Evolutionary conservation across 2,888 invertebrate genomes (phyloP).

Genomic region (Dastarcus helophoroides): DNA sequence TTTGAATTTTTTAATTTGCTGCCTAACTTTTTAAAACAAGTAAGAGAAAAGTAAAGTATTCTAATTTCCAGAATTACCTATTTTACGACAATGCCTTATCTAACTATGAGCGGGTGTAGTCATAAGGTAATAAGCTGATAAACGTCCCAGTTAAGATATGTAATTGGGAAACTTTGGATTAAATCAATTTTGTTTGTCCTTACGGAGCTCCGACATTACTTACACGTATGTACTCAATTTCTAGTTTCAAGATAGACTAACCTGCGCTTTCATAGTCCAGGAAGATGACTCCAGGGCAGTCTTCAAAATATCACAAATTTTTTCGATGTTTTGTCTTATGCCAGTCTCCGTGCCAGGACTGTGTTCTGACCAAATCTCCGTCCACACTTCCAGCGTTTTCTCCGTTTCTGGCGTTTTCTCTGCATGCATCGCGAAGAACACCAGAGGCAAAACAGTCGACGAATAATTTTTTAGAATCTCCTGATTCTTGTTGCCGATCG

Average conservation of each 20-base stretch:
- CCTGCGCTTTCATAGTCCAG: constrained; percentile 80
- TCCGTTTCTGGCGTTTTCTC: constrained; percentile 55
- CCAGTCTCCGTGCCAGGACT: constrained; percentile 81
- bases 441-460: constrained; percentile 62
- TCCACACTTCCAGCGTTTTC: constrained; percentile 63
- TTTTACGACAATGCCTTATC: too few relatives aligned
- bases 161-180: too few relatives aligned
- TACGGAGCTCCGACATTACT: too few relatives aligned
- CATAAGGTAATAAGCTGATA: too few relatives aligned
- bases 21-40: too few relatives aligned
- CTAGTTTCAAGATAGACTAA: constrained; percentile 22
- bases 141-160: too few relatives aligned
- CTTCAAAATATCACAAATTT: constrained; percentile 59
- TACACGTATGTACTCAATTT: too few relatives aligned
- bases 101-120: too few relatives aligned
- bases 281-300: constrained; percentile 67
- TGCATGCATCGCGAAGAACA: constrained; percentile 85
- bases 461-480: constrained; percentile 72
- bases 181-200: too few relatives aligned
- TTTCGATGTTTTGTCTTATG: constrained; percentile 61
- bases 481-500: constrained; percentile 71
- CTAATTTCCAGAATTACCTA: too few relatives aligned
- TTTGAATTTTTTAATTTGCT: too few relatives aligned
- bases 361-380: constrained; percentile 81
- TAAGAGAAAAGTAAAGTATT: too few relatives aligned